Evolutionary conservation across 2,888 invertebrate species (phyloP).

Genomic region (Tinea trinotella): DNA sequence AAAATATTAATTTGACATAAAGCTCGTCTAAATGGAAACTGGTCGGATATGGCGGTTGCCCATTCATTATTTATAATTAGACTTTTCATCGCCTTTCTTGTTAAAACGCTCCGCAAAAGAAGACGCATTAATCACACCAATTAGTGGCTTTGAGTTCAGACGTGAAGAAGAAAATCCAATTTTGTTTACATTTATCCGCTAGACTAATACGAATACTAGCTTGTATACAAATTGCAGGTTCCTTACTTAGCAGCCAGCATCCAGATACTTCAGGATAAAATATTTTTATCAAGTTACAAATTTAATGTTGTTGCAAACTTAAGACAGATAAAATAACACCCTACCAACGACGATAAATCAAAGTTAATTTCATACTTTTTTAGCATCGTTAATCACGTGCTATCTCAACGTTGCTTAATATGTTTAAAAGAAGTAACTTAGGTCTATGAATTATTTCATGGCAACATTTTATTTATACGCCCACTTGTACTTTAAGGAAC

Average conservation of each 20-base stretch:
- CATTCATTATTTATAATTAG: slow-evolving; percentile 60
- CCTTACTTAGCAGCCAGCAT: background rate
- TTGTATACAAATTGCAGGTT: background rate
- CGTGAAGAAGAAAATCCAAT: background rate
- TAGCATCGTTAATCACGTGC: slow-evolving; percentile 19
- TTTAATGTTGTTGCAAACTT: slow-evolving; percentile 15
- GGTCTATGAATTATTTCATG: too few species aligned
- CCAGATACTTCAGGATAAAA: slow-evolving; percentile 1
- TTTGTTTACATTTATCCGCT: slow-evolving; percentile 4
- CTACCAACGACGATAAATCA: slow-evolving; percentile 19
- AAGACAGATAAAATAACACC: slow-evolving; percentile 17
- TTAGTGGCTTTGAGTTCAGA: slow-evolving; percentile 28
- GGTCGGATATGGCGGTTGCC: slow-evolving; percentile 19
- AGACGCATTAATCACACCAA: slow-evolving; percentile 48
- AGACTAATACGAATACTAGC: background rate
- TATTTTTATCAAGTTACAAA: slow-evolving; percentile 18
- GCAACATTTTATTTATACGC: too few species aligned
- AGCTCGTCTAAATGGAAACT: slow-evolving; percentile 9
- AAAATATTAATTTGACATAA: slow-evolving; percentile 5
- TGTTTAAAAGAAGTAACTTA: background rate
- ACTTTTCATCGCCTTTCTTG: slow-evolving; percentile 33
- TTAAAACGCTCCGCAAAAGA: slow-evolving; percentile 31
- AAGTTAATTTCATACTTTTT: slow-evolving; percentile 18
- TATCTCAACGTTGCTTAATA: slow-evolving; percentile 3
- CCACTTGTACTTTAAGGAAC: too few species aligned